Conservation (phyloP, 2,113 vertebrate genomes). For the Seriola aureovittata region DNA sequence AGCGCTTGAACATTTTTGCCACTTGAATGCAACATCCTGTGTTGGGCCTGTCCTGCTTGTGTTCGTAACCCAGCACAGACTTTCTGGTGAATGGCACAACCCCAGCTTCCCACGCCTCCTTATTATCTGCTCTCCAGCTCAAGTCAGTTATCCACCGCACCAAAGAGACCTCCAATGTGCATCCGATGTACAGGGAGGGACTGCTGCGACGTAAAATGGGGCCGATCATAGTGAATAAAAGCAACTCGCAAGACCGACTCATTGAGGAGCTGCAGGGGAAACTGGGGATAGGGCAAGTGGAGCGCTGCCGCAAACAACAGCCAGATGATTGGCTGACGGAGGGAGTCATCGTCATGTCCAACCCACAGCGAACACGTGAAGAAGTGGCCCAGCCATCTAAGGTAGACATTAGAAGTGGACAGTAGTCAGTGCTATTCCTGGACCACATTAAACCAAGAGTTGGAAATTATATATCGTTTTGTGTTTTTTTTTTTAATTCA, state of each 20-base stretch:
- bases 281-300: constrained; percentile 89
- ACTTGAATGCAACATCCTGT: constrained; percentile 29
- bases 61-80: constrained; percentile 37
- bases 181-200: constrained; percentile 95
- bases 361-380: constrained; percentile 86
- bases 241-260: constrained; percentile 91
- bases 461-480: constrained; percentile 15
- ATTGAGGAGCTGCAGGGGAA: constrained; percentile 94
- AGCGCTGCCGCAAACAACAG: constrained; percentile 78
- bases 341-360: constrained; percentile 91
- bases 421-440: neutral
- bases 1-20: constrained; percentile 35
- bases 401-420: constrained; percentile 68
- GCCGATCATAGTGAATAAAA: constrained; percentile 92
- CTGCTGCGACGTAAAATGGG: constrained; percentile 91
- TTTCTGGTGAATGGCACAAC: constrained; percentile 35
- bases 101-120: constrained; percentile 48
- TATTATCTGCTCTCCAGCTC: constrained; percentile 85
- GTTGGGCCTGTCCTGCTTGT: constrained; percentile 36
- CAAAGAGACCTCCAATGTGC: constrained; percentile 93
- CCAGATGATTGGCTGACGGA: constrained; percentile 93
- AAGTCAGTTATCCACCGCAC: constrained; percentile 97
- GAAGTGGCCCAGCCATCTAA: constrained; percentile 84
- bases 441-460: neutral
- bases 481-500: neutral